Evolutionary conservation across 2,797 vertebrate species (phyloP).

Genomic region (Sebastes nivosus): DNA sequence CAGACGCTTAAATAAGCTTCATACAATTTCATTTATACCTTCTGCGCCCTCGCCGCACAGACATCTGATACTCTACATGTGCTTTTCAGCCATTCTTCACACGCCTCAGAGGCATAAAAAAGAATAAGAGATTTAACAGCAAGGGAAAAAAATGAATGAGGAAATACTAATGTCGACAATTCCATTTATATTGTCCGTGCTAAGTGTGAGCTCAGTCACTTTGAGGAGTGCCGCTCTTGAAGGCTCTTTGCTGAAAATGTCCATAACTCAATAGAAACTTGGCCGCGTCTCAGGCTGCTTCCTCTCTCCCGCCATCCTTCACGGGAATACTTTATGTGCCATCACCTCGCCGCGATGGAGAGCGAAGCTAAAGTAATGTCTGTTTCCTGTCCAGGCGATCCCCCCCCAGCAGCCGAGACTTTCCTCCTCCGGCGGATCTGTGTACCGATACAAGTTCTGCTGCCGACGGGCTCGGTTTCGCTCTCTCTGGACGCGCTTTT

Average conservation of each 20-base stretch:
- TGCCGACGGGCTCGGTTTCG: background rate
- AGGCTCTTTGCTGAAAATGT: constrained; percentile 60
- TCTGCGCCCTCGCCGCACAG: background rate
- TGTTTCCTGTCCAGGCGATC: constrained; percentile 57
- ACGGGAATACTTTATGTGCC: constrained; percentile 60
- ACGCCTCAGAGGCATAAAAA: constrained; percentile 33
- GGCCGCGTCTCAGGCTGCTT: constrained; percentile 60
- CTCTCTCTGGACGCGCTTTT: constrained; percentile 18
- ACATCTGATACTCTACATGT: constrained; percentile 28
- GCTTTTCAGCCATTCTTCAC: constrained; percentile 15
- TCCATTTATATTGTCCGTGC: constrained; percentile 60
- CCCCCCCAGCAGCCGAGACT: constrained; percentile 3
- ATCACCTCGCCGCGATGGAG: constrained; percentile 50
- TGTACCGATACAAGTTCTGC: constrained; percentile 12
- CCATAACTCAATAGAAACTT: constrained; percentile 73
- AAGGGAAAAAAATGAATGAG: constrained; percentile 40
- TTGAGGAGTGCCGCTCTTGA: constrained; percentile 58
- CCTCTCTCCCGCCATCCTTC: constrained; percentile 60
- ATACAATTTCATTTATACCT: constrained; percentile 20
- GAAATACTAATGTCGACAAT: constrained; percentile 54
- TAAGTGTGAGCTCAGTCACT: constrained; percentile 67
- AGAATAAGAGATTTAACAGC: constrained; percentile 35
- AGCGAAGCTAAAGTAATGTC: constrained; percentile 45
- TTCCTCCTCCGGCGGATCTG: constrained; percentile 1
- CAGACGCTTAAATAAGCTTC: constrained; percentile 53